Conservation (phyloP, 1,140 invertebrate species). For the Achroia grisella region DNA sequence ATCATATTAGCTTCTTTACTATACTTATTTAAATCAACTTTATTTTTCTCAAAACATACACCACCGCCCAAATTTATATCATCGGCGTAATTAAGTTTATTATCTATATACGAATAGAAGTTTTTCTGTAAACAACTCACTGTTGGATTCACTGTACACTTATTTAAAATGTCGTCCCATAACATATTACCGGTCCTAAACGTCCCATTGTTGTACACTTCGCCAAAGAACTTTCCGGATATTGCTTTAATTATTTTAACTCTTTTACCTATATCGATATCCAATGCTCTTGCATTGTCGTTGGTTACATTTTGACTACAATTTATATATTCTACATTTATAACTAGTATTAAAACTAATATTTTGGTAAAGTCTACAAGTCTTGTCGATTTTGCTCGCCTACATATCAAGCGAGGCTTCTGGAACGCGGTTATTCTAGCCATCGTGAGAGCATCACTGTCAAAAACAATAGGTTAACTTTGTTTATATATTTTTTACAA, state of each 20-base stretch:
- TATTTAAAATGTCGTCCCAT: conserved; percentile 81
- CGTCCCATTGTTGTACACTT: conserved; percentile 58
- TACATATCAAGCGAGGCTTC: neutral
- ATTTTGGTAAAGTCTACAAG: conserved; percentile 11
- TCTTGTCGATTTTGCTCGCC: neutral
- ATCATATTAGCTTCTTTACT: conserved; percentile 57
- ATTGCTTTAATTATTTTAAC: conserved; percentile 48
- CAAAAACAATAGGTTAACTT: conserved; percentile 14
- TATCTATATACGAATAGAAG: conserved; percentile 80
- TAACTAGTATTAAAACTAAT: conserved; percentile 28
- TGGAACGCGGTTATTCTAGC: conserved; percentile 6
- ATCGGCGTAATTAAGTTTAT: conserved; percentile 75
- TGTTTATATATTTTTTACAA: conserved; percentile 21
- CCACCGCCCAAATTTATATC: conserved; percentile 82
- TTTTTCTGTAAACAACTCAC: conserved; percentile 85
- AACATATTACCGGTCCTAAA: conserved; percentile 78
- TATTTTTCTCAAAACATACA: conserved; percentile 80
- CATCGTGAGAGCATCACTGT: conserved; percentile 56
- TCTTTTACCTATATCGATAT: conserved; percentile 40
- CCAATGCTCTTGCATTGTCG: conserved; percentile 14
- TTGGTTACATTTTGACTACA: conserved; percentile 35
- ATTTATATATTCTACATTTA: conserved; percentile 21
- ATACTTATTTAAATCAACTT: conserved; percentile 75
- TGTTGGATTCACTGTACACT: conserved; percentile 78
- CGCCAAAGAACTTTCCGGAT: conserved; percentile 42